Evolutionary conservation across 2,797 vertebrate species (phyloP).

Genomic region (Periparus ater): DNA sequence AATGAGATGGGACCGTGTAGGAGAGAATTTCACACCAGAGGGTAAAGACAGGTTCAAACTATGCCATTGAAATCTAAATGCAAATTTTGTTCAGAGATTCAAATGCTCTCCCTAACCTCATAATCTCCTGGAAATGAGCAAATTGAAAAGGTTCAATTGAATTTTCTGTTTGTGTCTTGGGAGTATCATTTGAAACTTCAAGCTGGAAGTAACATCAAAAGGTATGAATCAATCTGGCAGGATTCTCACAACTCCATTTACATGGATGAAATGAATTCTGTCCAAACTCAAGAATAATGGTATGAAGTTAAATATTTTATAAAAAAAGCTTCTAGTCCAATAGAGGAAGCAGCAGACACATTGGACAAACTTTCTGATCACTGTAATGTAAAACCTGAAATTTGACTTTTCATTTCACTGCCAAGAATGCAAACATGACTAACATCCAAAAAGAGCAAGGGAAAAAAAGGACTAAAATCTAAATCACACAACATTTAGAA

Average conservation of each 20-base stretch:
- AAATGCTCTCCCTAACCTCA: neutral
- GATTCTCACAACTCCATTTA: slow-evolving; percentile 11
- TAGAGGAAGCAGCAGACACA: neutral
- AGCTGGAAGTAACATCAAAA: neutral
- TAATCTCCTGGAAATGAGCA: neutral
- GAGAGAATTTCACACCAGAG: neutral
- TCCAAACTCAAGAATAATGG: neutral
- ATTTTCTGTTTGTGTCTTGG: neutral
- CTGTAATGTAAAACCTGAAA: neutral
- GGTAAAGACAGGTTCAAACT: neutral
- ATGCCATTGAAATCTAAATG: neutral
- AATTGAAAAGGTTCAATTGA: neutral
- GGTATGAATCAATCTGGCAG: slow-evolving; percentile 19
- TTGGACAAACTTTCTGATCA: neutral
- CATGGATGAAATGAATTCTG: neutral
- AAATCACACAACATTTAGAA: neutral
- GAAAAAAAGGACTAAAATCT: neutral
- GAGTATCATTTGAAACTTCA: neutral
- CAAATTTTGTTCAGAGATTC: neutral
- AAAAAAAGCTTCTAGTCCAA: neutral
- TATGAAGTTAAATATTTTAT: slow-evolving; percentile 16
- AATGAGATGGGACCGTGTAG: neutral
- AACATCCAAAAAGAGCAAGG: neutral
- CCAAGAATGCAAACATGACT: neutral
- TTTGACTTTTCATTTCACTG: neutral